phyloP scores from a whole-genome alignment of 2,888 invertebrate species.

The Panopea generosa region DNA sequence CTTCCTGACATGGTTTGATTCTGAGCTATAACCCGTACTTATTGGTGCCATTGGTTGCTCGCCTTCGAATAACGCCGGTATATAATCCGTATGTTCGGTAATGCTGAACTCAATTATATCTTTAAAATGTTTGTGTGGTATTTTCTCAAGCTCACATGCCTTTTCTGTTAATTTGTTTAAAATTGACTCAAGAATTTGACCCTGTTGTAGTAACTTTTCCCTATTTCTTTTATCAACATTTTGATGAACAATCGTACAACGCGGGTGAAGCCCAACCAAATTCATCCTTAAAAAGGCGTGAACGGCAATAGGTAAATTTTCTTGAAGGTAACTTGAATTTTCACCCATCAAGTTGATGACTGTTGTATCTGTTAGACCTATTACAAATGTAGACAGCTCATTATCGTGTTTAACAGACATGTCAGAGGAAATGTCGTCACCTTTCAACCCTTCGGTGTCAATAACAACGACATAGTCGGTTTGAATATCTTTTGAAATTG shows the following conservation, averaged over 20 bases:
- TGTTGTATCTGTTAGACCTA: constrained; percentile 34
- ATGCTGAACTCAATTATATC: constrained; percentile 42
- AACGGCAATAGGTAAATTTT: constrained; percentile 35
- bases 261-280: constrained; percentile 4
- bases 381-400: constrained; percentile 40
- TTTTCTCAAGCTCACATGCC: constrained; percentile 28
- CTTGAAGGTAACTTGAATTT: constrained; percentile 28
- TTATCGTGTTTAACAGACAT: constrained; percentile 24
- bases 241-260: constrained; percentile 43
- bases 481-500: background rate
- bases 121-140: constrained; percentile 13
- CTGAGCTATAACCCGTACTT: constrained; percentile 20
- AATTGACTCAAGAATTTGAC: constrained; percentile 12
- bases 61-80: constrained; percentile 37
- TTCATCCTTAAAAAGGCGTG: constrained; percentile 41
- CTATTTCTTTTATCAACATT: constrained; percentile 31
- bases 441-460: constrained; percentile 43
- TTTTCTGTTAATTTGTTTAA: constrained; percentile 31
- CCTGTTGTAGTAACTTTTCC: constrained; percentile 13
- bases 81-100: constrained; percentile 18
- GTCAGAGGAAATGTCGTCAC: constrained; percentile 18
- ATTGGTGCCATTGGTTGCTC: constrained; percentile 47
- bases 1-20: constrained; percentile 6
- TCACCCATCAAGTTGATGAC: constrained; percentile 38
- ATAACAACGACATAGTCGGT: constrained; percentile 22